phyloP scores from a whole-genome alignment of 1,140 invertebrate species.

The Euura saliciscinereae region DNA sequence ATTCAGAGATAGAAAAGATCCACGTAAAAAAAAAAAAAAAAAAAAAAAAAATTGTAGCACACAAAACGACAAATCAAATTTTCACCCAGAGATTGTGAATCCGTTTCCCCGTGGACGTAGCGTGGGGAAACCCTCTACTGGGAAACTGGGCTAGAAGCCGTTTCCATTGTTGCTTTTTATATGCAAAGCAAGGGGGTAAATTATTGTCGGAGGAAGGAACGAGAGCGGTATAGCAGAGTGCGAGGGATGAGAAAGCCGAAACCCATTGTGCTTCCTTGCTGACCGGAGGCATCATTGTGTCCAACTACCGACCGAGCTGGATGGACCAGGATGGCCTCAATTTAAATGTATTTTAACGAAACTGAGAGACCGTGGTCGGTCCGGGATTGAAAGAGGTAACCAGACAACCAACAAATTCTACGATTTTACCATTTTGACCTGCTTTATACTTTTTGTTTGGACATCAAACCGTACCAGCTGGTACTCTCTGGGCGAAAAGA shows the following conservation, averaged over 20 bases:
- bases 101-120: neutral
- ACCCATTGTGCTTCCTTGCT: constrained; percentile 44
- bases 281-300: constrained; percentile 49
- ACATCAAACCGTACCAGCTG: too few relatives aligned
- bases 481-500: too few relatives aligned
- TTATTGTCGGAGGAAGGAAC: constrained; percentile 41
- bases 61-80: constrained; percentile 48
- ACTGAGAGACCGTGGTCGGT: neutral
- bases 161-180: constrained; percentile 50
- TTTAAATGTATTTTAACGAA: constrained; percentile 32
- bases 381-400: neutral
- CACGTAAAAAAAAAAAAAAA: too few relatives aligned
- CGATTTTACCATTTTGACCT: too few relatives aligned
- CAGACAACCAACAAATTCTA: neutral
- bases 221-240: constrained; percentile 15
- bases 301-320: neutral
- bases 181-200: constrained; percentile 49
- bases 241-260: constrained; percentile 5
- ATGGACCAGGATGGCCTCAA: constrained; percentile 29
- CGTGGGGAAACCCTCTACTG: neutral
- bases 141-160: constrained; percentile 21
- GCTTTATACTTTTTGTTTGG: too few relatives aligned
- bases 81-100: constrained; percentile 36
- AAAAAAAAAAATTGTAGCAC: neutral
- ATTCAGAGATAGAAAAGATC: too few relatives aligned